phyloP scores from a whole-genome alignment of 2,888 invertebrate species.

The Gymnoscelis rufifasciata region DNA sequence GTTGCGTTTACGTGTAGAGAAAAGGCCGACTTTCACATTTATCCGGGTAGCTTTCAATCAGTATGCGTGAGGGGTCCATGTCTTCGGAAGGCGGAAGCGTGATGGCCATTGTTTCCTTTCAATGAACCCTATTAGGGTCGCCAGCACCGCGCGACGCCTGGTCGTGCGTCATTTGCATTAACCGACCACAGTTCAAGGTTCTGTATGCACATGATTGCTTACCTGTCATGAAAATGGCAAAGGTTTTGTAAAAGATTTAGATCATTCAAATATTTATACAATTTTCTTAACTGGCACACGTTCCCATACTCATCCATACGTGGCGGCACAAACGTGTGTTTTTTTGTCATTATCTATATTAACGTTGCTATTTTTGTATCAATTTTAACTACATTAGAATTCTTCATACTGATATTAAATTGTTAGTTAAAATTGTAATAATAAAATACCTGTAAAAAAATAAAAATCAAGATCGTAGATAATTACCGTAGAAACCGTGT shows the following conservation, averaged over 20 bases:
- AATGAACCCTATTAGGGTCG: slow-evolving; percentile 64
- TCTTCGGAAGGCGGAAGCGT: slow-evolving; percentile 58
- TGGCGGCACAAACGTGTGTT: no score
- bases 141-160: slow-evolving; percentile 25
- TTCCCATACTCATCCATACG: no score
- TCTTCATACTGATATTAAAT: no score
- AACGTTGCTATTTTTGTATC: no score
- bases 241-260: no score
- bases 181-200: slow-evolving; percentile 22
- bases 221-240: neutral
- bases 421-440: no score
- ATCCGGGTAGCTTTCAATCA: slow-evolving; percentile 32
- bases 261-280: no score
- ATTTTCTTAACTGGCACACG: no score
- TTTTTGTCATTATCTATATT: no score
- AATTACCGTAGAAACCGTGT: slow-evolving; percentile 23
- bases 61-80: slow-evolving; percentile 48
- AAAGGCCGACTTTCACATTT: slow-evolving; percentile 33
- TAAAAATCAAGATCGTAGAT: no score
- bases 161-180: slow-evolving; percentile 15
- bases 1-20: slow-evolving; percentile 12
- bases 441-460: no score
- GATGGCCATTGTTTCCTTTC: slow-evolving; percentile 58
- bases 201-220: neutral
- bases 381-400: no score